Percentiles rank a stretch among this genome's conserved stretches.
phyloP scores from a whole-genome alignment of 2,888 invertebrate species.

The Ditula angustiorana region DNA sequence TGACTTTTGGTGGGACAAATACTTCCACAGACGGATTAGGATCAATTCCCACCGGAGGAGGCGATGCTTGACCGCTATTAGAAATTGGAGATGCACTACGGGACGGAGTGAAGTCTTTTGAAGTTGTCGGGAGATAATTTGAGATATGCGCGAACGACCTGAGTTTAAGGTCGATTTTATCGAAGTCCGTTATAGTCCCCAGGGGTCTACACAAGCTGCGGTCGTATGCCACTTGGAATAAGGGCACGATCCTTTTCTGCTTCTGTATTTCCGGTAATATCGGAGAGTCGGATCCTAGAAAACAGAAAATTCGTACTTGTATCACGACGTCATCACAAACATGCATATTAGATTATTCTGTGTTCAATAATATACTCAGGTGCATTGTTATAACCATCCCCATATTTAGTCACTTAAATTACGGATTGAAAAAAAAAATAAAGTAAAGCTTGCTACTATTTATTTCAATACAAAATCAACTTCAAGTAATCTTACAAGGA shows the following conservation, averaged over 20 bases:
- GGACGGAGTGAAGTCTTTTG: conserved; percentile 52
- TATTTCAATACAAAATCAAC: conserved; percentile 6
- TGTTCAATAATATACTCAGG: conserved; percentile 42
- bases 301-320: conserved; percentile 65
- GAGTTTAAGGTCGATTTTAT: conserved; percentile 54
- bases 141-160: conserved; percentile 14
- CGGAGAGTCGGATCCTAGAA: conserved; percentile 72
- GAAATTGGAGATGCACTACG: conserved; percentile 67
- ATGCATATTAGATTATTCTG: conserved; percentile 43
- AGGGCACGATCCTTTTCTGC: conserved; percentile 67
- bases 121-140: conserved; percentile 33
- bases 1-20: conserved; percentile 45
- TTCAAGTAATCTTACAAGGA: neutral
- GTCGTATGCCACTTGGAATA: conserved; percentile 81
- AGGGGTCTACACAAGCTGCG: conserved; percentile 75
- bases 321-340: conserved; percentile 45
- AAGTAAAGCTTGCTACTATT: neutral
- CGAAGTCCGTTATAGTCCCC: conserved; percentile 73
- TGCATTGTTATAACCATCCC: conserved; percentile 42
- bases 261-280: conserved; percentile 52
- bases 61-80: conserved; percentile 41
- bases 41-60: conserved; percentile 42
- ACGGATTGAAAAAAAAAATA: neutral
- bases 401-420: conserved; percentile 24
- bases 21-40: conserved; percentile 41